Evolutionary conservation across 2,113 vertebrate genomes (phyloP), one percentile per base, ranked within the genome.

Genomic region (Sceloporus undulatus): DNA sequence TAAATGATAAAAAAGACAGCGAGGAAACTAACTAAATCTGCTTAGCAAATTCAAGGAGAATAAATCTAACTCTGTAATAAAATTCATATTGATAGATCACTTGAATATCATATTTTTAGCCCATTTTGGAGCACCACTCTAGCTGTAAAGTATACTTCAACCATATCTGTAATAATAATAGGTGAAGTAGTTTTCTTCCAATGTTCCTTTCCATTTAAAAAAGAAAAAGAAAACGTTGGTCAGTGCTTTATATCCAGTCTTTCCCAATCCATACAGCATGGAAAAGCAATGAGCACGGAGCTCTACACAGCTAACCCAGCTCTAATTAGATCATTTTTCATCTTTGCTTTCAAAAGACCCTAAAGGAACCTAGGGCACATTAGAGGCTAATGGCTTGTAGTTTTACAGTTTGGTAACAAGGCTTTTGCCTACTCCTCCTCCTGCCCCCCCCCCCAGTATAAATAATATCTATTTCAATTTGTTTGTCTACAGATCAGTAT

Each of bases 381-480:
- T 94, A 90, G 81, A 86, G 86, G 78, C 76, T 95, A 93, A 95
- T 93, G 91, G 93, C 90, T 91, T 95, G 88, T 88, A 94, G 93
- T 89, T 93, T 88, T 87, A 87, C 90, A 70, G 83, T 84, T 90
- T 91, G 73, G 5, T 48, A 81, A 48, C 14, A 71, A 84, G 11
- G 65, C 11, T 62, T 34, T 10, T 23, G 48, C 27, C 23, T 7
- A 38, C n/a, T 23, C 34, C 18, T 14, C 14, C 34, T 34, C 34
- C 34, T 34, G 34, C 34, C 11, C 59, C 59, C 59, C 59, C 3
- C 59, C 11, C 11, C 11, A 62, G 19, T 34, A 27, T 23, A 34
- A n/a, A 54, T 56, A 90, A 73, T 89, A 88, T 86, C 48, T 59
- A 71, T n/a, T 89, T 4, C 81, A 25, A 80, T 80, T 2, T 52